phyloP scores from a whole-genome alignment of 2,797 vertebrate species.

The Artibeus jamaicensis region DNA sequence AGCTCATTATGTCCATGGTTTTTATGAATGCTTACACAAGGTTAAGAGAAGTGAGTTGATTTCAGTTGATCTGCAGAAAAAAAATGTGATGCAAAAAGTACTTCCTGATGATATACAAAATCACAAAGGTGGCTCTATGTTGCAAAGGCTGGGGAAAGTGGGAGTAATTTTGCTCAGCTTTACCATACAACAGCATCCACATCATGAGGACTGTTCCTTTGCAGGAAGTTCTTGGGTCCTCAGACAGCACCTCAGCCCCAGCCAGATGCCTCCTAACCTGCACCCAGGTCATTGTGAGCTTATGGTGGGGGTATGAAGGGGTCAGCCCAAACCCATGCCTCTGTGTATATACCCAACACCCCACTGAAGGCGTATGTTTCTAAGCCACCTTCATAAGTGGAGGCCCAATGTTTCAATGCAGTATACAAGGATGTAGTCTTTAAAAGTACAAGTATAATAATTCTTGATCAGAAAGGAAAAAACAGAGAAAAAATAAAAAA shows the following conservation, averaged over 20 bases:
- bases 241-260: background rate
- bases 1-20: background rate
- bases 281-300: background rate
- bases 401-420: background rate
- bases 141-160: background rate
- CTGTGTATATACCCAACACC: background rate
- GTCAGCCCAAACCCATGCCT: background rate
- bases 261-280: background rate
- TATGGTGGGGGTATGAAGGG: background rate
- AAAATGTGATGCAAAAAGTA: background rate
- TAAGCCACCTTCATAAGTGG: background rate
- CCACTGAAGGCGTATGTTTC: background rate
- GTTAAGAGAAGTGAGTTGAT: background rate
- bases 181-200: accelerated
- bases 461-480: constrained; percentile 23
- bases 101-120: background rate
- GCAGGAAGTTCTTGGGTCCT: background rate
- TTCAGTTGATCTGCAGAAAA: background rate
- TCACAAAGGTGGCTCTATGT: background rate
- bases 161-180: background rate
- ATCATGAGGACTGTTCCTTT: background rate
- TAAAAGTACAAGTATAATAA: background rate
- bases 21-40: constrained; percentile 12
- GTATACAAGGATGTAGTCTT: background rate
- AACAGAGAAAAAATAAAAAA: background rate